Conservation (phyloP, 1,140 invertebrate genomes). For the Muscidifurax raptorellus region DNA sequence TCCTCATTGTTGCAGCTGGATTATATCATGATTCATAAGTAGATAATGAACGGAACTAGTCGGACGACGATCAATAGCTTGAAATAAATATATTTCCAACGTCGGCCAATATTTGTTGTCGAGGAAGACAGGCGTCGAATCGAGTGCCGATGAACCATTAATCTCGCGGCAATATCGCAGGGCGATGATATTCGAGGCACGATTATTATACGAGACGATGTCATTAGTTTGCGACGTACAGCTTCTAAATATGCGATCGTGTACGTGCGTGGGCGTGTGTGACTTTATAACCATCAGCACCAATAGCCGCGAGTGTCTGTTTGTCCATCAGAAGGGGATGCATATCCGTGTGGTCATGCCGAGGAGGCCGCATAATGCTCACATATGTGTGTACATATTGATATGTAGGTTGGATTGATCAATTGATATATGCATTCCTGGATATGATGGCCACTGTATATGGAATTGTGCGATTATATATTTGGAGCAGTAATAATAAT, state of each 20-base stretch:
- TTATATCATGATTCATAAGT: too few relatives aligned
- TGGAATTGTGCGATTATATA: background rate
- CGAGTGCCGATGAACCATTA: constrained; percentile 64
- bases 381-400: background rate
- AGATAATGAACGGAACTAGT: too few relatives aligned
- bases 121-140: background rate
- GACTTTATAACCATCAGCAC: background rate
- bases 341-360: background rate
- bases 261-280: too few relatives aligned
- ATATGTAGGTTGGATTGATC: constrained; percentile 13
- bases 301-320: too few relatives aligned
- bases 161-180: constrained; percentile 71
- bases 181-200: constrained; percentile 72
- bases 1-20: background rate
- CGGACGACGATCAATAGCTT: too few relatives aligned
- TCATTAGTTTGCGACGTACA: constrained; percentile 64
- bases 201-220: constrained; percentile 68
- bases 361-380: background rate
- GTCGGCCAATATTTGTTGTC: constrained; percentile 2
- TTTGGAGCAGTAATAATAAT: too few relatives aligned
- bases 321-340: background rate
- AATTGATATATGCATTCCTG: constrained; percentile 12
- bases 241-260: background rate
- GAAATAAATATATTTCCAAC: background rate
- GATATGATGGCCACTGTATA: background rate